Evolutionary conservation across 1,140 invertebrate species (phyloP).

Genomic region (Lepidurus couesii): DNA sequence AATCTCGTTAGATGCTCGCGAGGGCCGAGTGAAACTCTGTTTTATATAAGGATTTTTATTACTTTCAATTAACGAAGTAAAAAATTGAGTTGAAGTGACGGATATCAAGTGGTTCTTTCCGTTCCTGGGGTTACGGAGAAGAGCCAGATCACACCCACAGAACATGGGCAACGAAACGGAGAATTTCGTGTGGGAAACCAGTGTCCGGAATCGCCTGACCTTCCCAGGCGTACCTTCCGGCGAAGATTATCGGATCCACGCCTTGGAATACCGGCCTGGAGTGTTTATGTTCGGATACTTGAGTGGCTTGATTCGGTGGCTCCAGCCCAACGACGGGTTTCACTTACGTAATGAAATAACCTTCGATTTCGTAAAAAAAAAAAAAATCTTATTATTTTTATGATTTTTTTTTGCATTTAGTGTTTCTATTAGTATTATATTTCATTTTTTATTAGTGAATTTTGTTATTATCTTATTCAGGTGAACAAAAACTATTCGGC

Average conservation of each 20-base stretch:
- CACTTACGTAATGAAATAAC: not conserved
- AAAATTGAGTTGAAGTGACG: not conserved
- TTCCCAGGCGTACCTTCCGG: not conserved
- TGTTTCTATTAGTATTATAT: too few relatives aligned
- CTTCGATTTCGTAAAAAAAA: not conserved
- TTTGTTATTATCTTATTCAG: too few relatives aligned
- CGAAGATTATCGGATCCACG: not conserved
- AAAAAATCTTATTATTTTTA: too few relatives aligned
- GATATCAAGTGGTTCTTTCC: not conserved
- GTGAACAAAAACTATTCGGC: too few relatives aligned
- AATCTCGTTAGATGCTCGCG: not conserved
- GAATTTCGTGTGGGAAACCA: not conserved
- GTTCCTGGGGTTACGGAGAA: slow-evolving; percentile 9
- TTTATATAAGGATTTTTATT: not conserved
- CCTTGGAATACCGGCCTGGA: not conserved
- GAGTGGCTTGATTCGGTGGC: not conserved
- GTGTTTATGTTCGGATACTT: not conserved
- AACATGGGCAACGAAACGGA: slow-evolving; percentile 13
- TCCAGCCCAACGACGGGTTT: slow-evolving; percentile 3
- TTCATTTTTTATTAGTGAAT: too few relatives aligned
- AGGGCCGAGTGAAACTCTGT: not conserved
- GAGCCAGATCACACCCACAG: not conserved
- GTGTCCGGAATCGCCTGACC: not conserved
- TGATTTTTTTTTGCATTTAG: too few relatives aligned
- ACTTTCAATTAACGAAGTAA: not conserved